Evolutionary conservation across 2,113 vertebrate genomes (phyloP).

Genomic region (Ibidorhyncha struthersii): DNA sequence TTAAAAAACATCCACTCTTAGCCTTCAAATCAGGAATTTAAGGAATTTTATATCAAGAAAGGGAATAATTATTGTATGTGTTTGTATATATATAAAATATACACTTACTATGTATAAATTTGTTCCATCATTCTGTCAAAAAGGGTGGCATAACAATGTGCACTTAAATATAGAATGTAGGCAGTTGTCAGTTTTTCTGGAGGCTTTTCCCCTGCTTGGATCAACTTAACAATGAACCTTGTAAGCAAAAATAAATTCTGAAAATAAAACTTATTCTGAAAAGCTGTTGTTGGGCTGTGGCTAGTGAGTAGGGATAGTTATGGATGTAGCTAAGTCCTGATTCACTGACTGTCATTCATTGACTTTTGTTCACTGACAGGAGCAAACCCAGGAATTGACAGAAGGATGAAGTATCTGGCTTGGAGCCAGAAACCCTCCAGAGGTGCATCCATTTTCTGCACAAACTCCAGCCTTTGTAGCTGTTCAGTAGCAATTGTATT

Average conservation of each 20-base stretch:
- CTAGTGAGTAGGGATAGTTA: background rate
- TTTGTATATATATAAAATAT: background rate
- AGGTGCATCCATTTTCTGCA: slow-evolving; percentile 26
- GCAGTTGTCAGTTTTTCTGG: background rate
- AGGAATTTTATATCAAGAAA: background rate
- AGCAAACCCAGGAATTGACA: slow-evolving; percentile 6
- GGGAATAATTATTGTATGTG: background rate
- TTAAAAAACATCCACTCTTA: background rate
- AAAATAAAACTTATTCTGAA: background rate
- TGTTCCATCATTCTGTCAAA: background rate
- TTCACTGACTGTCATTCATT: background rate
- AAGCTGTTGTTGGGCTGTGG: background rate
- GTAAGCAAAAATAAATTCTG: background rate
- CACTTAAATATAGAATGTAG: background rate
- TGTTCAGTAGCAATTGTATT: background rate
- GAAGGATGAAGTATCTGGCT: slow-evolving; percentile 34
- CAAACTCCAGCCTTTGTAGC: background rate
- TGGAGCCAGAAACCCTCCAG: slow-evolving; percentile 13
- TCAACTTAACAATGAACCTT: background rate
- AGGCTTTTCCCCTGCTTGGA: background rate
- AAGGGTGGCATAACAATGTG: background rate
- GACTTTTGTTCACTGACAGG: background rate
- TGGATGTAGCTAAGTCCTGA: background rate
- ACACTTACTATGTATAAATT: background rate
- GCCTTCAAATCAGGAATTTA: background rate